These are phyloP conservation scores for Illadopsis cleaveri DNA, from an alignment of 2,113 vertebrate species.

Conservation along the genomic window DNA sequence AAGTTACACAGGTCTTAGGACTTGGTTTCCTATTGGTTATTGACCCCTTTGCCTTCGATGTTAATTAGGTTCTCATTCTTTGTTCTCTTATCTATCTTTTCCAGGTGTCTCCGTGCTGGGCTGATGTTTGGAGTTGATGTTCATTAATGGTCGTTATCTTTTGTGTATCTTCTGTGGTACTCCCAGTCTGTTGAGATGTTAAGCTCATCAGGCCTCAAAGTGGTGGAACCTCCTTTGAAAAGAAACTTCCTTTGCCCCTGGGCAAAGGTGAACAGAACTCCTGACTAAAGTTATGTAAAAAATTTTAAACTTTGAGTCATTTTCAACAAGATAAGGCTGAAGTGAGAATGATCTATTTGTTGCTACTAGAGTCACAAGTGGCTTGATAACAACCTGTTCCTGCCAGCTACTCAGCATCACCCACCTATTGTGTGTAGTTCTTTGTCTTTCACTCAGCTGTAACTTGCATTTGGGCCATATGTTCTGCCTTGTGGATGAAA, in stretches of 20 bases:
- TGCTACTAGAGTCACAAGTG: background rate
- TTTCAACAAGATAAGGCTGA: background rate
- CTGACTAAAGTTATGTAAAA: background rate
- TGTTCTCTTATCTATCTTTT: background rate
- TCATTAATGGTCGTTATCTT: fast-evolving
- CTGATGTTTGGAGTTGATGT: background rate
- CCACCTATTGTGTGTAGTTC: too few relatives aligned
- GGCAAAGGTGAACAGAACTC: background rate
- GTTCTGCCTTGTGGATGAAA: background rate
- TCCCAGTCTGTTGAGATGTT: background rate
- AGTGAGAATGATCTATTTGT: background rate
- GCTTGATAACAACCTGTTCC: background rate
- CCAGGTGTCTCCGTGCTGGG: fast-evolving
- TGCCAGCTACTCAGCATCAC: background rate
- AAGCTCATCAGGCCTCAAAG: background rate
- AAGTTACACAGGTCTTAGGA: background rate
- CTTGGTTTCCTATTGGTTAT: background rate
- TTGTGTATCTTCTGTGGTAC: background rate
- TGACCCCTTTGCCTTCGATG: fast-evolving
- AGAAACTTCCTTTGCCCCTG: background rate
- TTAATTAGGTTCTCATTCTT: background rate
- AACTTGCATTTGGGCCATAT: background rate
- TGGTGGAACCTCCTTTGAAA: background rate
- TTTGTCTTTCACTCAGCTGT: background rate
- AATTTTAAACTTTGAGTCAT: background rate